Base-by-base conservation (phyloP, 1,140 invertebrate species). In the Zaprionus africanus region DNA sequence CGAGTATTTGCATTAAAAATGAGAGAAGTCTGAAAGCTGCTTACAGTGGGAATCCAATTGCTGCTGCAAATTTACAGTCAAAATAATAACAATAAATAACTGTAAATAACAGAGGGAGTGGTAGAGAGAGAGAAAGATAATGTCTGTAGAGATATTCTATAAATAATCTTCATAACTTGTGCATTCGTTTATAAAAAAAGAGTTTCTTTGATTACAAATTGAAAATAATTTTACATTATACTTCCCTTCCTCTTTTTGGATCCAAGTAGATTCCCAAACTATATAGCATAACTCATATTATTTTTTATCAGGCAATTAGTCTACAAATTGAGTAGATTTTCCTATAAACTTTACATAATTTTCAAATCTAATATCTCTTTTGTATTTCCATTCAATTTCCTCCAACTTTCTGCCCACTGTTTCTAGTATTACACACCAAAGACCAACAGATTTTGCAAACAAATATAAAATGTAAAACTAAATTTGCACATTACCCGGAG, bases 401-500 rank as follows among this genome's bases (percentile, higher is more conserved):
- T 1, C 4, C 1, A 12, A 26, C 15, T 17, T 22, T 36, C 2
- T 38, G 38, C 11, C 67, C 67, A 64, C 73, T 59, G 67, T 71
- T 15, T 43, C 13, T 43, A 31, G 26, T 34, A 54, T 51, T 68
- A 15, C 19, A 19, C 19, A 49, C 13, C 24, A 19, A 61, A 57
- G 64, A 75, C 41, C 59, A 59, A 68, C 65, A 71, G 73, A 82
- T 72, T 74, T 68, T 57, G 19, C 38, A 61, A 61, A 73, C 73
- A 82, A 90, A 90, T 90, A 90, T 90, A 82, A 90, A 86, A 90
- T 90, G 86, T 86, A 90, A 90, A 90, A 90, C 79, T 78, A 86
- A 90, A 90, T 90, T 90, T 90, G 77, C 79, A 91, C 86, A 84
- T 90, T 90, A 78, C 76, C 57, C 56, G 9, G 34, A 56, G 65